These are phyloP conservation scores for Hirtodrosophila confusa DNA, from an alignment of 2,888 invertebrate species.

Conservation along the genomic window DNA sequence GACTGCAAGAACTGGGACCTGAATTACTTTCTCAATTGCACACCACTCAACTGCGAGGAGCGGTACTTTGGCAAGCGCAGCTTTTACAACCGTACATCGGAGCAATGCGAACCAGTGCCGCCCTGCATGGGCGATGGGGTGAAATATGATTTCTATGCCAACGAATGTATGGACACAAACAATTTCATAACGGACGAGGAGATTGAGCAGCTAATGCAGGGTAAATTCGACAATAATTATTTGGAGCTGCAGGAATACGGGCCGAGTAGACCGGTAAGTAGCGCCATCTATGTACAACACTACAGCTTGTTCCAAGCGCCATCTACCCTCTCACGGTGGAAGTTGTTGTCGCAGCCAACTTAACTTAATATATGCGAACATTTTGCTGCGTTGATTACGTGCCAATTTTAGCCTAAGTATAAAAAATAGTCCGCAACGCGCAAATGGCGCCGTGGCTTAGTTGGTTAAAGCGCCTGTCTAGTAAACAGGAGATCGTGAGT, in stretches of 20 bases:
- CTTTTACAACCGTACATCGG: conserved; percentile 83
- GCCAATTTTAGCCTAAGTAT: background rate
- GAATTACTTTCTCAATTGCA: conserved; percentile 85
- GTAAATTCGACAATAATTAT: conserved; percentile 51
- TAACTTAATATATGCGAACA: background rate
- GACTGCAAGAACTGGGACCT: conserved; percentile 84
- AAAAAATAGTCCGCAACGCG: fast-evolving
- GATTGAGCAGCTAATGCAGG: conserved; percentile 49
- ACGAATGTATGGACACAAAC: conserved; percentile 61
- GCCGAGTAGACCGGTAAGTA: conserved; percentile 18
- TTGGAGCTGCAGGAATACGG: conserved; percentile 37
- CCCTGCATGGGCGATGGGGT: conserved; percentile 26
- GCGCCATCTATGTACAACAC: conserved; percentile 21
- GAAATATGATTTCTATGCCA: conserved; percentile 60
- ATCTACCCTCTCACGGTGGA: conserved; percentile 3
- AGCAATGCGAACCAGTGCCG: conserved; percentile 72
- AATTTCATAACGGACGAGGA: conserved; percentile 61
- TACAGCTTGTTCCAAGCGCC: background rate
- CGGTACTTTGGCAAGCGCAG: conserved; percentile 86
- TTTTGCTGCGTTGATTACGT: conserved; percentile 2
- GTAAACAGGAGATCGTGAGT: conserved; percentile 85
- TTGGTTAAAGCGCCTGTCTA: conserved; percentile 85
- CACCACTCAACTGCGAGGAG: conserved; percentile 85
- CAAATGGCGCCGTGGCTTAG: conserved; percentile 84
- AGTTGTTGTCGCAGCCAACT: conserved; percentile 4